Conservation (phyloP, 1,140 invertebrate species). For the Choristoneura fumiferana region DNA sequence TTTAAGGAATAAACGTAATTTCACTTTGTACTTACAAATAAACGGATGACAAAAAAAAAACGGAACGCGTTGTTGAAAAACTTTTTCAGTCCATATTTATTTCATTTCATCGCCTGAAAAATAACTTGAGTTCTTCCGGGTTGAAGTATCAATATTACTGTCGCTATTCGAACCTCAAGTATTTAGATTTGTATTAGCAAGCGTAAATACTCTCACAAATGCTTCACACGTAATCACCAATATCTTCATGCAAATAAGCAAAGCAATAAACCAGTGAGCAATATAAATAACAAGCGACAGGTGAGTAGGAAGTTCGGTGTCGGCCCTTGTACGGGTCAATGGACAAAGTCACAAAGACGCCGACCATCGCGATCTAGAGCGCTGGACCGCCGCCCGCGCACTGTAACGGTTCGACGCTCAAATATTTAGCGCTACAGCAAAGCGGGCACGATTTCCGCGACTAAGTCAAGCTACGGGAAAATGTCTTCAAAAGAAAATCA, state of each 20-base stretch:
- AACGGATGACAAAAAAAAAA: too few relatives aligned
- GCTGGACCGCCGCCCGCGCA: conserved; percentile 24
- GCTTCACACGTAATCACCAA: neutral
- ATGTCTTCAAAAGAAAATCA: neutral
- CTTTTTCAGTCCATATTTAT: too few relatives aligned
- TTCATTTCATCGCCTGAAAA: too few relatives aligned
- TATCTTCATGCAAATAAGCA: neutral
- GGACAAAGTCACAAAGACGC: conserved; percentile 68
- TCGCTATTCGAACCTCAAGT: too few relatives aligned
- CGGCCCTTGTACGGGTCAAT: conserved; percentile 66
- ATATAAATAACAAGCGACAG: conserved; percentile 42
- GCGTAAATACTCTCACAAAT: too few relatives aligned
- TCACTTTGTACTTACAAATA: neutral
- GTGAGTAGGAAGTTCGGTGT: conserved; percentile 46
- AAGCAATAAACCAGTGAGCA: conserved; percentile 19
- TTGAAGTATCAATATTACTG: too few relatives aligned
- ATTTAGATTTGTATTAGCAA: too few relatives aligned
- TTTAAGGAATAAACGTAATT: conserved; percentile 11
- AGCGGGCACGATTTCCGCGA: conserved; percentile 20
- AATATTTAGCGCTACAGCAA: conserved; percentile 47
- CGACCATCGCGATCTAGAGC: conserved; percentile 51
- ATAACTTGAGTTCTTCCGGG: too few relatives aligned
- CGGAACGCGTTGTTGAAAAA: too few relatives aligned
- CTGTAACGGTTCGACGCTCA: conserved; percentile 53
- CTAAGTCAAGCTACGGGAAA: neutral